These are phyloP conservation scores for Talpa occidentalis DNA, from an alignment of 2,113 vertebrate species.

Conservation along the genomic window DNA sequence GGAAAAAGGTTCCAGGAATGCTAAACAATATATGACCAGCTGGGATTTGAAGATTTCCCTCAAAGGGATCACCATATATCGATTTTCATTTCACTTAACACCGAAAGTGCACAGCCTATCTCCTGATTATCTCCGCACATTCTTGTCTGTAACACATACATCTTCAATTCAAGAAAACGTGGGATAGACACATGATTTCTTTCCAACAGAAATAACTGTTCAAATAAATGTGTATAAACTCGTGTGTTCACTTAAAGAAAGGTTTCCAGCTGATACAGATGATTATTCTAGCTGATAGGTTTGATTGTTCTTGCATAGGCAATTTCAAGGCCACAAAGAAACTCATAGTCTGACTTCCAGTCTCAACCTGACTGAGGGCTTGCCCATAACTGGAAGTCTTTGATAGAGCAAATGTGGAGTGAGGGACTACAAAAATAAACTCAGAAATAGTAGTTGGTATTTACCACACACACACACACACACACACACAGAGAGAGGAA, in stretches of 20 bases:
- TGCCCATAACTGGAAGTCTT: background rate
- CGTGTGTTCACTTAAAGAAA: conserved; percentile 43
- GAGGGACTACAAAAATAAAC: background rate
- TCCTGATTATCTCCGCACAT: background rate
- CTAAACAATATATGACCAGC: background rate
- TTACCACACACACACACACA: background rate
- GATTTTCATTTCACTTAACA: conserved; percentile 41
- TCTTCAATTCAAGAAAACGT: conserved; percentile 7
- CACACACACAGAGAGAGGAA: accelerated
- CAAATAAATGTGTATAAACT: conserved; percentile 54
- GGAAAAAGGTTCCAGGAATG: background rate
- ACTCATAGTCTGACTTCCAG: conserved; percentile 6
- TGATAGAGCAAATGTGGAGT: background rate
- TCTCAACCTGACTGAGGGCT: background rate
- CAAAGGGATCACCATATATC: background rate
- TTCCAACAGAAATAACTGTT: conserved; percentile 46
- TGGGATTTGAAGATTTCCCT: background rate
- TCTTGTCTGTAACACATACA: background rate
- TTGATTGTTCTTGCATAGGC: conserved; percentile 46
- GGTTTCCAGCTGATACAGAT: background rate
- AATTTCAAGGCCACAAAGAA: conserved; percentile 31
- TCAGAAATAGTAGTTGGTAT: background rate
- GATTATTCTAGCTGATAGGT: conserved; percentile 53
- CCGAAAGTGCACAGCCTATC: background rate
- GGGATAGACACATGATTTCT: background rate